Evolutionary conservation across 2,888 invertebrate genomes (phyloP), one percentile per base, ranked within the genome.

Genomic region (Gymnoscelis rufifasciata): DNA sequence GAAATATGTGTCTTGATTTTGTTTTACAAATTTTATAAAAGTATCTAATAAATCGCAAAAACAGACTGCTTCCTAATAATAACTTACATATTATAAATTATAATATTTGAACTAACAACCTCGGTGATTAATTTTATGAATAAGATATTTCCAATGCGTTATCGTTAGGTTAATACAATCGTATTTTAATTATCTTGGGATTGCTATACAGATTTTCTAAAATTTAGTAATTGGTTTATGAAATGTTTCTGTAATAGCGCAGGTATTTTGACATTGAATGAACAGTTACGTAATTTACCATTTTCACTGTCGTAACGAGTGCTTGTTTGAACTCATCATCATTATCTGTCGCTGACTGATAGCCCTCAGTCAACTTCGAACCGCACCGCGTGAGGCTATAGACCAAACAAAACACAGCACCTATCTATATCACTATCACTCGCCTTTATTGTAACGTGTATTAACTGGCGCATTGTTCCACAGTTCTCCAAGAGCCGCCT

Each of bases 401-500:
- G 19, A 19, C 35, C 15, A 35, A 35, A 35, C 15, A 33, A 15
- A 31, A 65, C 23, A 19, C 7, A 35, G 15, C 35, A 35, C 14
- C 12, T 33, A 15, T 11, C 53, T 33, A 63, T 69, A 67, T 68
- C 68, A 57, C 65, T 55, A 59, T 65, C 68, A 66, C 64, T 66
- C 60, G 67, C 64, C 64, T 59, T 54, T 41, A 38, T 30, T 43
- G 39, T 38, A 38, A 23, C 57, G 50, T 61, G 59, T 56, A 60
- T 63, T 62, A 60, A 47, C 39, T 43, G 27, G 38, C 39, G 38
- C 37, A 43, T 47, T 38, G 43, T 54, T 38, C 29, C 38, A 12
- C 43, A 88, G 87, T 88, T 50, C 74, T 84, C 53, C 87, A 86
- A 72, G 88, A 84, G 73, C 87, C 88, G 62, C 88, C 88, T 54